Conservation (phyloP, 2,797 vertebrate species). For the Streptopelia turtur region DNA sequence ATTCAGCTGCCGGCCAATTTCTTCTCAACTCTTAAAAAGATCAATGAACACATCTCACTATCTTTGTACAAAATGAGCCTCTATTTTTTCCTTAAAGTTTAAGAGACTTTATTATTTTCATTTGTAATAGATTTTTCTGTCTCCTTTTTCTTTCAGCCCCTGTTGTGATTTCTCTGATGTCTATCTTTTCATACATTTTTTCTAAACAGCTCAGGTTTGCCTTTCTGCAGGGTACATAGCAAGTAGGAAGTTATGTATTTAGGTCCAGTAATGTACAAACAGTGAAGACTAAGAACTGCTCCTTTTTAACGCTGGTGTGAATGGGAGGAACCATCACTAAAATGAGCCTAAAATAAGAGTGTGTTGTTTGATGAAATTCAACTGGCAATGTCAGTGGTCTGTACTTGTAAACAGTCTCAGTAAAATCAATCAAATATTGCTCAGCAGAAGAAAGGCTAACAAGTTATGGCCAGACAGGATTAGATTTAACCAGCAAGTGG, state of each 20-base stretch:
- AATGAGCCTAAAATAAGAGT: background rate
- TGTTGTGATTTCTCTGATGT: conserved; percentile 69
- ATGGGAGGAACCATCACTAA: background rate
- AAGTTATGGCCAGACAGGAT: background rate
- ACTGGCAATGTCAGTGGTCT: background rate
- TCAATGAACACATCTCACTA: conserved; percentile 80
- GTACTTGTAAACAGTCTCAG: background rate
- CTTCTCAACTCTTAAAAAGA: conserved; percentile 81
- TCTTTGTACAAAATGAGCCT: conserved; percentile 78
- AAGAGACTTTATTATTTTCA: conserved; percentile 83
- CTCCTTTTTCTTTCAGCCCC: conserved; percentile 68
- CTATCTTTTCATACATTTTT: conserved; percentile 64
- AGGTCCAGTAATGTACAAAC: background rate
- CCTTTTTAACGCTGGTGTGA: conserved; percentile 3
- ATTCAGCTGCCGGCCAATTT: conserved; percentile 80
- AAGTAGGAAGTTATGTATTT: conserved; percentile 49
- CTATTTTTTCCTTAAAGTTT: conserved; percentile 83
- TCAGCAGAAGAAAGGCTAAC: conserved; percentile 1
- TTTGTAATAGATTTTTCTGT: conserved; percentile 81
- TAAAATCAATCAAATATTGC: conserved; percentile 46
- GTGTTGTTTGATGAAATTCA: conserved; percentile 7
- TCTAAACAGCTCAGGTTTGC: conserved; percentile 68
- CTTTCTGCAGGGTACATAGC: conserved; percentile 3
- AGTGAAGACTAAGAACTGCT: background rate
- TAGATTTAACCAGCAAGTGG: background rate